These are phyloP conservation scores for Ganaspis brasiliensis DNA, from an alignment of 2,888 invertebrate species.

Conservation along the genomic window DNA sequence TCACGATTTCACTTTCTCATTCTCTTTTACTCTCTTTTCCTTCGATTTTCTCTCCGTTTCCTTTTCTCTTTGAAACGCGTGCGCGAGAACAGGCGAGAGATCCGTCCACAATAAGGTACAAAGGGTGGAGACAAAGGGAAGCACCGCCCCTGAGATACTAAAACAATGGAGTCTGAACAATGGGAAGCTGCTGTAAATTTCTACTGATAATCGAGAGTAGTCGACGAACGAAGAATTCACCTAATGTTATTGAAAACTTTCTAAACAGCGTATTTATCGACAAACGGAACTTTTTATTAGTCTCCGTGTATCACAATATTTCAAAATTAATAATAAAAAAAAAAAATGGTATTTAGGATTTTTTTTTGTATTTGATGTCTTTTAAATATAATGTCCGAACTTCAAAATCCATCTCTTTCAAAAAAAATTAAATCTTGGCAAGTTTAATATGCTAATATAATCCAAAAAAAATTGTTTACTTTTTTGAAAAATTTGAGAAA, in stretches of 20 bases:
- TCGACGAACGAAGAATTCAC: conserved; percentile 41
- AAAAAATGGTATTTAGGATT: no score
- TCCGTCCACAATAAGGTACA: conserved; percentile 76
- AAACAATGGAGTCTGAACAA: conserved; percentile 79
- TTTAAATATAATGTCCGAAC: no score
- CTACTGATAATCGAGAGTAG: conserved; percentile 72
- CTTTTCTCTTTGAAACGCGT: conserved; percentile 60
- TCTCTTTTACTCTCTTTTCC: conserved; percentile 47
- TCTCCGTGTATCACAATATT: no score
- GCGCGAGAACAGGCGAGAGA: conserved; percentile 73
- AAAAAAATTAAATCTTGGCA: no score
- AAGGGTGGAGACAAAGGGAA: conserved; percentile 80
- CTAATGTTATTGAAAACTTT: conserved; percentile 15
- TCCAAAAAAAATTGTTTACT: no score
- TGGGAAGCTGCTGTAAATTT: conserved; percentile 73
- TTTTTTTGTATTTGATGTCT: no score
- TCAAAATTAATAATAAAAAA: no score
- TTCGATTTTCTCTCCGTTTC: conserved; percentile 50
- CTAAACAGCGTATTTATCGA: background rate
- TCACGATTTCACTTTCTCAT: conserved; percentile 12
- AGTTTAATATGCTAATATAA: no score
- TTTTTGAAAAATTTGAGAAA: no score
- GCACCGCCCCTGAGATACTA: conserved; percentile 79
- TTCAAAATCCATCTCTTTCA: no score
- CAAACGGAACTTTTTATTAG: no score